Evolutionary conservation across 2,888 invertebrate species (phyloP), one percentile per base, ranked within the genome.

Genomic region (Leptogaster cylindrica): DNA sequence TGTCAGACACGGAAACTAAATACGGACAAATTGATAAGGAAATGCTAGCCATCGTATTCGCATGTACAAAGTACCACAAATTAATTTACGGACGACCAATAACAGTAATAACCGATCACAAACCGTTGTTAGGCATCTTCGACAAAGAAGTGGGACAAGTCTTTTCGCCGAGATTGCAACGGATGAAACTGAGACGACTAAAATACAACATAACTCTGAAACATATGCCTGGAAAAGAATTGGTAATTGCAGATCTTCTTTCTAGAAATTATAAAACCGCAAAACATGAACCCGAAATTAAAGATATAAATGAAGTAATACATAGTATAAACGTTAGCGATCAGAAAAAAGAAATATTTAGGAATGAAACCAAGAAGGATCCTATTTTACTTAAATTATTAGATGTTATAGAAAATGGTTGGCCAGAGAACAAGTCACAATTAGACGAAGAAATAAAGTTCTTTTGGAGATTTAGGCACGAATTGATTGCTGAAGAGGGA

Each of bases 1-100:
- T 74, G 41, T 73, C 73, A 28, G 71, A 71, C 18, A 71, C 71
- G 20, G 73, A 76, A 70, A 39, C 16, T 27, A 69, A 65, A 7
- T 70, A 69, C 50, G 66, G 69, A 20, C 71, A 65, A 36, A 71
- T 71, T 25, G 71, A 71, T 1, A 50, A 50, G 46, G 72, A 73
- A 48, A 27, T 70, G 3, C 68, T 72, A 44, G 67, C 70, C 10
- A 69, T 73, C 14, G 31, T 68, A 2, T 73, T 71, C 61, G 65
- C 70, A 16, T 71, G 71, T 44, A 58, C 65, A 41, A 69, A 69
- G 14, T 72, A 70, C 16, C 68, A 73, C 39, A 73, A 14, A 12
- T 72, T 27, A 18, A 65, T n/a, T 16, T 73, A 73, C 44, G 74
- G 73, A 1, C 3, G 46, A 14, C 67, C 18, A n/a, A 48, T 68